phyloP scores from a whole-genome alignment of 1,140 invertebrate species.

The Procambarus clarkii region DNA sequence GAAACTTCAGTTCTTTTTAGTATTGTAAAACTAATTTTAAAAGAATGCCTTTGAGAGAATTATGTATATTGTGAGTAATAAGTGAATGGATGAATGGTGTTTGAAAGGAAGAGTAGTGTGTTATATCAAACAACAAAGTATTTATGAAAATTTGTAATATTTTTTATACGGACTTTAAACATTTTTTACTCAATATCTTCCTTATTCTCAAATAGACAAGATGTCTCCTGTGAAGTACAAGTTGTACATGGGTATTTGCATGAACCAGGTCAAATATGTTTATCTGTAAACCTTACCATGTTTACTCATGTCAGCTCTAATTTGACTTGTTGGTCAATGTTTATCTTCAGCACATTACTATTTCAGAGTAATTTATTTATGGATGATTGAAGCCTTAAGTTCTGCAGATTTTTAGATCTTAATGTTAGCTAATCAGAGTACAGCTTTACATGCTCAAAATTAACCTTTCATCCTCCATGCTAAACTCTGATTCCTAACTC shows the following conservation, averaged over 20 bases:
- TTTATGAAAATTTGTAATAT: conserved; percentile 69
- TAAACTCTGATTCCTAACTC: not conserved
- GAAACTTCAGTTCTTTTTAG: conserved; percentile 50
- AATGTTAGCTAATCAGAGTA: conserved; percentile 27
- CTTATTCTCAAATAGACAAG: conserved; percentile 52
- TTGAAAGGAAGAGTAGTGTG: conserved; percentile 41
- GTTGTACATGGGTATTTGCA: conserved; percentile 52
- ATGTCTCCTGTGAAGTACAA: conserved; percentile 67
- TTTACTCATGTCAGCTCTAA: conserved; percentile 41
- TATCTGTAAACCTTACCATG: not conserved
- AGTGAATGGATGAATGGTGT: conserved; percentile 27
- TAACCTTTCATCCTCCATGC: not conserved
- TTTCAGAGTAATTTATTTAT: not conserved
- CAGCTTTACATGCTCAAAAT: conserved; percentile 27
- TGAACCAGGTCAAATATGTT: conserved; percentile 40
- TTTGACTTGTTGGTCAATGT: conserved; percentile 40
- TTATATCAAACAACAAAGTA: conserved; percentile 55
- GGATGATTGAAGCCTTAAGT: not conserved
- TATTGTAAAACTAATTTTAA: conserved; percentile 36
- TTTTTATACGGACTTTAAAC: conserved; percentile 58
- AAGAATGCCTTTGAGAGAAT: conserved; percentile 48
- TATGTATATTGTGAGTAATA: conserved; percentile 34
- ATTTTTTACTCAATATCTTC: conserved; percentile 60
- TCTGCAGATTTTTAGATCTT: not conserved
- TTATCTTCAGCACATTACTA: not conserved